Evolutionary conservation across 2,888 invertebrate genomes (phyloP), one percentile per base, ranked within the genome.

Genomic region (Tethea ocularis): DNA sequence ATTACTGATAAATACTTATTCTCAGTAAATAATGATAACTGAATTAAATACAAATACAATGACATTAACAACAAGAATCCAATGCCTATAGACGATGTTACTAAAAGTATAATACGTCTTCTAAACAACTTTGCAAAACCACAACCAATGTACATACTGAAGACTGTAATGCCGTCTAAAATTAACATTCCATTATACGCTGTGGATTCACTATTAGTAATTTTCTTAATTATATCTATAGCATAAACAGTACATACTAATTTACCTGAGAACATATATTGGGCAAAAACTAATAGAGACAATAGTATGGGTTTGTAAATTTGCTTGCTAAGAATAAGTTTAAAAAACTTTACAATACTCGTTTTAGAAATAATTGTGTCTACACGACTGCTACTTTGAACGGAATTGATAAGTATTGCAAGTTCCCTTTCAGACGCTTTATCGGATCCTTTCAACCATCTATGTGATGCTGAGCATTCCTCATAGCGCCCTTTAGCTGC

Each of bases 141-240:
- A 70, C 87, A 83, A 15, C 87, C 88, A 17, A 80, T 33, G 68
- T 86, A 87, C 82, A 83, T 83, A 10, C 85, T 83, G 1, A 82
- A 62, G 52, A 88, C 81, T n/a, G 86, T 87, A 1, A 87, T 76
- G 3, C 83, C 87, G 52, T 88, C 88, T 56, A 88, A 70, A 56
- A 88, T 78, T 11, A 88, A 69, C 88, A 88, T 88, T 5, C 80
- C 84, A 3, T 70, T 79, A 20, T 84, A 87, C 0, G 86, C 84
- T 0, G 81, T 75, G 1, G 68, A 63, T 61, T 87, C 83, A 24
- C 75, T 80, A 5, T 66, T 62, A 0, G 86, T 84, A 29, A 88
- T 84, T 64, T 78, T 68, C 17, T 66, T 77, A 20, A 86, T 77
- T 51, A 88, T 71, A 62, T 84, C 83, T 51, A 88, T 70, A 4